phyloP scores from a whole-genome alignment of 2,888 invertebrate genomes.

The Sepiola atlantica region DNA sequence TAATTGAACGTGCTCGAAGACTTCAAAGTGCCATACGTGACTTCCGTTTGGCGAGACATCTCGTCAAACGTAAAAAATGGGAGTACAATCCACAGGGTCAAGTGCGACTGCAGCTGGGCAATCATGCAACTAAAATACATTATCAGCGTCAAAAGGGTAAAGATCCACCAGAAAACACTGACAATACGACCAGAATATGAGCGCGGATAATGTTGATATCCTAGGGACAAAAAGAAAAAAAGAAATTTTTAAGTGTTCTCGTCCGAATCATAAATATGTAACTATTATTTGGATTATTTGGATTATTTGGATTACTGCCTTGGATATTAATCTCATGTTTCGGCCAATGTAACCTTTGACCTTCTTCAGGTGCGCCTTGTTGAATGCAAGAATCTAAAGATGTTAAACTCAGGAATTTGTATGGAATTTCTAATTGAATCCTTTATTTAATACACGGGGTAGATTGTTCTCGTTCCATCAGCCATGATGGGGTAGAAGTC shows the following conservation, averaged over 20 bases:
- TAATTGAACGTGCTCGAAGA: constrained; percentile 49
- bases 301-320: too few species aligned
- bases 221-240: constrained; percentile 47
- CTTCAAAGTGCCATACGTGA: constrained; percentile 49
- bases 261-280: too few species aligned
- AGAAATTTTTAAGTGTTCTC: not conserved
- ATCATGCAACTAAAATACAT: constrained; percentile 55
- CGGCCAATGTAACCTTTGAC: too few species aligned
- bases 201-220: constrained; percentile 54
- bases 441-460: too few species aligned
- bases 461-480: too few species aligned
- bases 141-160: constrained; percentile 54
- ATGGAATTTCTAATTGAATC: too few species aligned
- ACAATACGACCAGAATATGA: constrained; percentile 56
- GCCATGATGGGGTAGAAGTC: too few species aligned
- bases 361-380: too few species aligned
- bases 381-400: too few species aligned
- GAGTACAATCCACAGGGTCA: constrained; percentile 51
- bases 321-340: too few species aligned
- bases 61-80: constrained; percentile 56
- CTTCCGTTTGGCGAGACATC: constrained; percentile 50
- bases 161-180: constrained; percentile 58
- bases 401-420: too few species aligned
- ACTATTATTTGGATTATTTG: too few species aligned
- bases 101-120: constrained; percentile 53